These are phyloP conservation scores for Strongylocentrotus purpuratus DNA, from an alignment of 35 echinoderm and acorn worm species.

Conservation along the genomic window DNA sequence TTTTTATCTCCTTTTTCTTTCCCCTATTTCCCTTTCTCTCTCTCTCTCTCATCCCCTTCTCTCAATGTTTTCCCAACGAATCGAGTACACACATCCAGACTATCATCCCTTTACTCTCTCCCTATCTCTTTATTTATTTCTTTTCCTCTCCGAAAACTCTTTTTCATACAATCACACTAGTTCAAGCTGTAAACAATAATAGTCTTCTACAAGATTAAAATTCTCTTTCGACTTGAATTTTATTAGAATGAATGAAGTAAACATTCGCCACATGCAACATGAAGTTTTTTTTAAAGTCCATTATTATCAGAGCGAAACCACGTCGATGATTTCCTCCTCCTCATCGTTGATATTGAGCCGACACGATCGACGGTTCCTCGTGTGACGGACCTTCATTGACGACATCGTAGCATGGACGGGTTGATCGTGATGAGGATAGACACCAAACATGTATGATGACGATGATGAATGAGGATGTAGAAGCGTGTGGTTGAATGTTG, in stretches of 20 bases:
- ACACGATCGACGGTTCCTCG: not conserved
- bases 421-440: too few relatives aligned
- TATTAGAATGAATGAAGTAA: not conserved
- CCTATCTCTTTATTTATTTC: not conserved
- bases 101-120: not conserved
- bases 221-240: not conserved
- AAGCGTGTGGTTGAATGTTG: too few relatives aligned
- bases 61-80: too few relatives aligned
- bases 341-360: not conserved
- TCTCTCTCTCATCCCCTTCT: not conserved
- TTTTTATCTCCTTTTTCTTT: too few relatives aligned
- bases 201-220: not conserved
- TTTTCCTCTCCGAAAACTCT: too few relatives aligned
- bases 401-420: too few relatives aligned
- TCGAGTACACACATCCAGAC: too few relatives aligned
- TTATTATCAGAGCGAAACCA: not conserved
- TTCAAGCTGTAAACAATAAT: too few relatives aligned
- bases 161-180: too few relatives aligned
- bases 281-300: not conserved
- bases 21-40: not conserved
- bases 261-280: not conserved
- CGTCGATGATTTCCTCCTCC: not conserved
- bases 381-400: not conserved
- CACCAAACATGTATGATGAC: too few relatives aligned
- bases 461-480: too few relatives aligned